These are phyloP conservation scores for Macrosteles quadrilineatus DNA, from an alignment of 1,140 invertebrate species.

Conservation along the genomic window DNA sequence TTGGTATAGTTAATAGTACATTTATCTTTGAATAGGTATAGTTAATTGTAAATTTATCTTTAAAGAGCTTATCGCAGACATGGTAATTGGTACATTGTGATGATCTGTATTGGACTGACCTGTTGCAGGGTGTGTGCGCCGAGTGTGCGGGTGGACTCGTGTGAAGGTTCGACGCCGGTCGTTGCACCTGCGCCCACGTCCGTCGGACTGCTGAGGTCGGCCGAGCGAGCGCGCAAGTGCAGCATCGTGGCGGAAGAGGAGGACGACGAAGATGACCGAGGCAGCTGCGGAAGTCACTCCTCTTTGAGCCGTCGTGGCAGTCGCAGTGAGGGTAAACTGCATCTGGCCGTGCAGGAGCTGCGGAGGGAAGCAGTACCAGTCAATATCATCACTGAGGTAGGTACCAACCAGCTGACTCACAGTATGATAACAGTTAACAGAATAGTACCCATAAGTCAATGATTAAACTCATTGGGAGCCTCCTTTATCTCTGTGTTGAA, in stretches of 20 bases:
- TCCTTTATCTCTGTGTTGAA: no score
- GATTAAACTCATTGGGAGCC: no score
- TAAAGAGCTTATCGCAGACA: no score
- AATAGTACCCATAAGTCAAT: no score
- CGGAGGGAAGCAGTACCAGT: conserved; percentile 49
- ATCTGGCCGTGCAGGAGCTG: conserved; percentile 41
- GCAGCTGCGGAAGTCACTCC: conserved; percentile 36
- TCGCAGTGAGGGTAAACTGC: conserved; percentile 46
- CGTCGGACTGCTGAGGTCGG: conserved; percentile 2
- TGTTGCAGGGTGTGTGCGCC: no score
- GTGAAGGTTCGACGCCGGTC: conserved; percentile 10
- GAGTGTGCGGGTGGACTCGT: conserved; percentile 18
- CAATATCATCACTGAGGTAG: conserved; percentile 46
- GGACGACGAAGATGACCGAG: conserved; percentile 67
- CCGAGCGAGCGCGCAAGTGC: conserved; percentile 71
- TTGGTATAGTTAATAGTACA: no score
- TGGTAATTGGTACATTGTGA: no score
- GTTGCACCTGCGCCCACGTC: conserved; percentile 2
- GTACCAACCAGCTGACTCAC: no score
- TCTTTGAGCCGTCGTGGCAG: conserved; percentile 44
- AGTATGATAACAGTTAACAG: no score
- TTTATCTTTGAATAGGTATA: no score
- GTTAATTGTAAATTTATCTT: no score
- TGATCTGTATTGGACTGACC: no score
- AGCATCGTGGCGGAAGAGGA: conserved; percentile 87